These are phyloP conservation scores for Rhingia campestris DNA, from an alignment of 2,888 invertebrate species.

Conservation along the genomic window DNA sequence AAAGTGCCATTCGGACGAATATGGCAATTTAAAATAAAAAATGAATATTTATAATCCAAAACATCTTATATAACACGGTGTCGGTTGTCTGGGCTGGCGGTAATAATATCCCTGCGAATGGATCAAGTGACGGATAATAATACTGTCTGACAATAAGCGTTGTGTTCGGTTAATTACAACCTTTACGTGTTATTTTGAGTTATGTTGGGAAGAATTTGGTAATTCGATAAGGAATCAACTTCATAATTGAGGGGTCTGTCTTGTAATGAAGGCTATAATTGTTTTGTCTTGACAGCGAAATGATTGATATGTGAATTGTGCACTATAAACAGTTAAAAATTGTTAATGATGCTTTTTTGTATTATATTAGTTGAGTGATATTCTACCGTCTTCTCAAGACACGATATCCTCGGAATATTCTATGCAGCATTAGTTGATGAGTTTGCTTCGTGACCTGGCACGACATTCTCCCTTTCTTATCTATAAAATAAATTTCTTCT, in stretches of 20 bases:
- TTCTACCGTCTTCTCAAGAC: too few relatives aligned
- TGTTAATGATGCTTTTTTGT: too few relatives aligned
- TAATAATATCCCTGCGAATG: background rate
- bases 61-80: slow-evolving; percentile 6
- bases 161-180: slow-evolving; percentile 11
- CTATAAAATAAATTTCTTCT: too few relatives aligned
- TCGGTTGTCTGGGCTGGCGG: background rate
- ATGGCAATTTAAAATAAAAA: background rate
- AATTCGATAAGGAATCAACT: slow-evolving; percentile 9
- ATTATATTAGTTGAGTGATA: too few relatives aligned
- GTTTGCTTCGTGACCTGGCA: too few relatives aligned
- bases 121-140: slow-evolving; percentile 21
- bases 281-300: too few relatives aligned
- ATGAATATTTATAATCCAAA: slow-evolving; percentile 12
- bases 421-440: too few relatives aligned
- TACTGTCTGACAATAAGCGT: slow-evolving; percentile 15
- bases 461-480: too few relatives aligned
- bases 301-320: too few relatives aligned
- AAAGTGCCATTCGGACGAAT: slow-evolving; percentile 12
- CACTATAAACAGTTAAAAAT: too few relatives aligned
- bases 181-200: background rate
- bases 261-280: slow-evolving; percentile 12
- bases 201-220: slow-evolving; percentile 17
- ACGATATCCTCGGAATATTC: too few relatives aligned
- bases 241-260: slow-evolving; percentile 5